These are phyloP conservation scores for Dascyllus trimaculatus DNA, from an alignment of 2,113 vertebrate genomes.

Conservation along the genomic window DNA sequence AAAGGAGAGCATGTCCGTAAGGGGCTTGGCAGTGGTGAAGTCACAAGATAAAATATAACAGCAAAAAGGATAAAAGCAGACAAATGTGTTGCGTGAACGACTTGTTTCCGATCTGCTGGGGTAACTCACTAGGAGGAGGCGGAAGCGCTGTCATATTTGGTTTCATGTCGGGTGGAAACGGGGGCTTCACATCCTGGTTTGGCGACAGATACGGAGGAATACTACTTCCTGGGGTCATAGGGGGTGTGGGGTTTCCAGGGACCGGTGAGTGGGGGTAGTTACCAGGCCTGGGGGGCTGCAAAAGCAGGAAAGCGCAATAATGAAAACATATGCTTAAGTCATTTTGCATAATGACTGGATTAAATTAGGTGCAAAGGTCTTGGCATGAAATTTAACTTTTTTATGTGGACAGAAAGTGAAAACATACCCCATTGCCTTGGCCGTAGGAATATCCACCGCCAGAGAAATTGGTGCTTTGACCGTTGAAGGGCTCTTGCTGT, in stretches of 20 bases:
- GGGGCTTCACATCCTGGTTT: slow-evolving; percentile 97
- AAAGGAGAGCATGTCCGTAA: too few relatives aligned
- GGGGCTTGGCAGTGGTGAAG: not conserved
- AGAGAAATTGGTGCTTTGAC: slow-evolving; percentile 88
- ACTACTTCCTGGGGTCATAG: slow-evolving; percentile 98
- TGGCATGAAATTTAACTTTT: slow-evolving; percentile 3
- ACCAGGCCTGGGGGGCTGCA: slow-evolving; percentile 94
- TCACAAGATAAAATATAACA: not conserved
- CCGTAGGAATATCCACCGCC: slow-evolving; percentile 90
- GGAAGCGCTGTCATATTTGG: slow-evolving; percentile 97
- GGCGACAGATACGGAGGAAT: slow-evolving; percentile 97
- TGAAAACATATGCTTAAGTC: slow-evolving; percentile 45
- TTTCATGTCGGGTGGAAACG: slow-evolving; percentile 98
- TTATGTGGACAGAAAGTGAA: not conserved
- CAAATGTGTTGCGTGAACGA: not conserved
- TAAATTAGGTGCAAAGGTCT: not conserved
- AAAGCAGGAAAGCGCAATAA: slow-evolving; percentile 46
- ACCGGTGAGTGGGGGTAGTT: slow-evolving; percentile 99
- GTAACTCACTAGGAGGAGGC: slow-evolving; percentile 92
- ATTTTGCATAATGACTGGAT: slow-evolving; percentile 9
- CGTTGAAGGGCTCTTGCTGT: slow-evolving; percentile 88
- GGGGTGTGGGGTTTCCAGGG: slow-evolving; percentile 97
- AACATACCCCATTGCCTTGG: slow-evolving; percentile 90
- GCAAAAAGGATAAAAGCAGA: not conserved
- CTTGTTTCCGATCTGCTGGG: not conserved